Evolutionary conservation across 1,140 invertebrate genomes (phyloP).

Genomic region (Pseudomyrmex cubaensis): DNA sequence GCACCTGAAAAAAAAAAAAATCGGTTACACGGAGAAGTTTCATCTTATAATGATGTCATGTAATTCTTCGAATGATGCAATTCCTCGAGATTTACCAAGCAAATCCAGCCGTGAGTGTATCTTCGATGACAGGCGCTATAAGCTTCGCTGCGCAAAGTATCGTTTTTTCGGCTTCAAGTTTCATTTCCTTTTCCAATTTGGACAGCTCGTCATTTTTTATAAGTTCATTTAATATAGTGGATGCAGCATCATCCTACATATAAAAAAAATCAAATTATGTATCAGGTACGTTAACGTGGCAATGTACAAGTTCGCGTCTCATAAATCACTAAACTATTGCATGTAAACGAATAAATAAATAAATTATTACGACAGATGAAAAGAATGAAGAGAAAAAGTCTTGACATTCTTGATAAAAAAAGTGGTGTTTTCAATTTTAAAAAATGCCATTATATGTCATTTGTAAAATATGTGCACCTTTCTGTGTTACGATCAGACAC

Average conservation of each 20-base stretch:
- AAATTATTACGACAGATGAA: not conserved
- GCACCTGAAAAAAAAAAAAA: slow-evolving; percentile 86
- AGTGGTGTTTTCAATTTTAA: slow-evolving; percentile 10
- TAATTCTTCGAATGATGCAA: slow-evolving; percentile 5
- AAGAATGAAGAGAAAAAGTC: not conserved
- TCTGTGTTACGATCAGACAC: not conserved
- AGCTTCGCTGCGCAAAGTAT: slow-evolving; percentile 96
- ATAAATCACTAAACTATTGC: not conserved
- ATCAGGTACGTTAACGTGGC: not conserved
- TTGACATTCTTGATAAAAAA: not conserved
- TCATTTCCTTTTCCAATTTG: slow-evolving; percentile 90
- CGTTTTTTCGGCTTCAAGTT: slow-evolving; percentile 92
- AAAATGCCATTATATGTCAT: not conserved
- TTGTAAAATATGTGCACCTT: slow-evolving; percentile 24
- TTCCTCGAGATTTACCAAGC: slow-evolving; percentile 77
- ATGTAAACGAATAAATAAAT: slow-evolving; percentile 14
- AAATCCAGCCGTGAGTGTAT: slow-evolving; percentile 90
- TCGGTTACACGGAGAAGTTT: not conserved
- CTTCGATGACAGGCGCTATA: slow-evolving; percentile 94
- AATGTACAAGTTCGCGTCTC: too few species aligned
- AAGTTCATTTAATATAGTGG: slow-evolving; percentile 91
- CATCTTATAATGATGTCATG: slow-evolving; percentile 23
- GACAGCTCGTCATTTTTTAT: slow-evolving; percentile 93
- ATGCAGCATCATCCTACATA: slow-evolving; percentile 89
- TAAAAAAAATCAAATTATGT: not conserved